Conservation (phyloP, 2,797 vertebrate genomes). For the Melanotaenia maccullochi region DNA sequence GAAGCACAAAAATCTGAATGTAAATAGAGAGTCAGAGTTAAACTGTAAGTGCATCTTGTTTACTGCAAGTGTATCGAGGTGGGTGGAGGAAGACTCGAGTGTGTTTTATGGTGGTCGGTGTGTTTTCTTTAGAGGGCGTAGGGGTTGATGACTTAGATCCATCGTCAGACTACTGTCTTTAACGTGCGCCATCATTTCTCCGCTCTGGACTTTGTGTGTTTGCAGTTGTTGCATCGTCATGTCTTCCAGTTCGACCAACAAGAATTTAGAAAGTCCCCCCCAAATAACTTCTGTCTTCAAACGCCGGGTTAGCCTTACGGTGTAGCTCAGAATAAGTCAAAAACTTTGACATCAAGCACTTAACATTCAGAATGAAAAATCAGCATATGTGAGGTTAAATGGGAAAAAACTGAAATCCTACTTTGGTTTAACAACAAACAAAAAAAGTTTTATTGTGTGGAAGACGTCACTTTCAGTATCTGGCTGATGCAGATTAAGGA, state of each 20-base stretch:
- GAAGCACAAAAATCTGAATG: conserved; percentile 47
- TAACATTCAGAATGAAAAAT: conserved; percentile 15
- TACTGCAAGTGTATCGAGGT: background rate
- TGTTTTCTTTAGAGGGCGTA: background rate
- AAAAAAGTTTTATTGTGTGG: conserved; percentile 17
- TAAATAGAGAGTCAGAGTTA: conserved; percentile 10
- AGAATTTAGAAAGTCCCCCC: conserved; percentile 51
- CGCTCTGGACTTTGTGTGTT: conserved; percentile 54
- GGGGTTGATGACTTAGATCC: background rate
- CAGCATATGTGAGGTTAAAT: conserved; percentile 29
- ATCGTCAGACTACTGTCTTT: conserved; percentile 29
- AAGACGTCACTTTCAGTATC: conserved; percentile 31
- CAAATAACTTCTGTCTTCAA: conserved; percentile 47
- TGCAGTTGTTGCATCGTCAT: conserved; percentile 44
- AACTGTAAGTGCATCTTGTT: conserved; percentile 33
- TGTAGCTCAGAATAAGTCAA: conserved; percentile 51
- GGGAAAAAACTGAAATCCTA: conserved; percentile 25
- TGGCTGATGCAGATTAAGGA: conserved; percentile 29
- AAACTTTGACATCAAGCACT: conserved; percentile 42
- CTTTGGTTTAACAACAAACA: background rate
- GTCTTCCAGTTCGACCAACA: conserved; percentile 72
- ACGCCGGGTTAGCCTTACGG: conserved; percentile 64
- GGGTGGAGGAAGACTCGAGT: background rate
- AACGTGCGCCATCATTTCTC: conserved; percentile 39
- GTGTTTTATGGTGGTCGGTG: background rate